Base-by-base conservation (phyloP, 2,888 invertebrate species). In the Ectobius pallidus region DNA sequence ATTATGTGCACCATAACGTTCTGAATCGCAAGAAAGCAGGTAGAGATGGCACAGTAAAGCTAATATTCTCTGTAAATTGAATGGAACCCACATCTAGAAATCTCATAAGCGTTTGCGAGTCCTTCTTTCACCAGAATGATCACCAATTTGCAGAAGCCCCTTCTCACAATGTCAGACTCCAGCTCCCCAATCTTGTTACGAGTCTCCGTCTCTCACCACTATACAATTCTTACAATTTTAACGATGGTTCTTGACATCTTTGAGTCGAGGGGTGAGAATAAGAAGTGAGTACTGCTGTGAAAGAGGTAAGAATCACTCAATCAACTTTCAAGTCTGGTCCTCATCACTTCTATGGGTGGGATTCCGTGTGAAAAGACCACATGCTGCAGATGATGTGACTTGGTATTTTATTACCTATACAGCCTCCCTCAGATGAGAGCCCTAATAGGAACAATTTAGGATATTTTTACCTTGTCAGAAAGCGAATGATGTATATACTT, bases 221-320 rank as follows among this genome's bases (percentile, higher is more conserved):
- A n/a, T n/a, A 42, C 16, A 63, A 42, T 63, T 42, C 25, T 63
- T 42, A 42, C 63, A 42, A 63, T 63, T 63, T 63, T 63, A 63
- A 63, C 63, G 42, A 63, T 63, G 63, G 63, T 22, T 63, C 63
- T 63, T 63, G 63, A 63, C 63, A 42, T 34, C 63, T 63, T 42
- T 42, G n/a, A 39, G 11, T n/a, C 22, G 32, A 22, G 14, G 20
- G 39, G 34, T 39, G 63, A 39, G 62, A 22, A 20, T 39, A n/a
- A n/a, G n/a, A n/a, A n/a, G n/a, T n/a, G n/a, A n/a, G n/a, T n/a
- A n/a, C n/a, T n/a, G 34, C 42, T 9, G 34, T 39, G 25, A 63
- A 63, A 42, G 63, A 63, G 42, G 63, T 39, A 63, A 63, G n/a
- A 63, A 63, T 63, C 63, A 63, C 42, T 63, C 63, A 63, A 63